Base-by-base conservation (phyloP, 2,888 invertebrate species). In the Agriopis marginaria region DNA sequence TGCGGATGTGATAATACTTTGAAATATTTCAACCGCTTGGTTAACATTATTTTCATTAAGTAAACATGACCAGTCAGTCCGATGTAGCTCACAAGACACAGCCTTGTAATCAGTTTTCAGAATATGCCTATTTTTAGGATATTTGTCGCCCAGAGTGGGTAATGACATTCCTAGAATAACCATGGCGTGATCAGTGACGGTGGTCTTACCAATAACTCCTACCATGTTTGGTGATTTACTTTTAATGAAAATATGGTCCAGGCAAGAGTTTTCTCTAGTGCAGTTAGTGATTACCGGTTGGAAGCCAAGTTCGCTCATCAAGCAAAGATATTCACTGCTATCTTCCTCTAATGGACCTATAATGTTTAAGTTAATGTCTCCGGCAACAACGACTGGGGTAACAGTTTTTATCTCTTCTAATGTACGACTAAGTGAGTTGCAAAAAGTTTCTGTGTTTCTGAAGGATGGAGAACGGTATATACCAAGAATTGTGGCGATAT, bases 261-360 rank as follows among this genome's bases (percentile, higher is more conserved):
- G n/a, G 54, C 54, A 55, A 12, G 54, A 39, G 9, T 55, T 32
- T 11, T 55, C 40, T 55, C 54, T 55, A n/a, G 54, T 55, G 32
- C 1, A n/a, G 12, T 40, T n/a, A n/a, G 54, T 55, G 5, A 55
- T 55, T 12, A 10, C 54, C 3, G 54, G 40, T 7, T 10, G 39
- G 2, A 55, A 12, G 40, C 54, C 54, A 10, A 55, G 54, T 55
- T 55, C 54, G 1, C 40, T 40, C 54, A 55, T 55, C 54, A 55
- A 32, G 23, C 54, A 40, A 8, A 55, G 54, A 10, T 55, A 55
- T 55, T 55, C 54, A n/a, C 23, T 40, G 7, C 39, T 40, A 40
- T 55, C n/a, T 11, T 39, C 54, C 3, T 40, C 54, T n/a, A 55
- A 7, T 23, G 12, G 40, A 5, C 54, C 10, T 6, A 12, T 40